Conservation (phyloP, 2,113 vertebrate genomes). For the Sialia sialis region DNA sequence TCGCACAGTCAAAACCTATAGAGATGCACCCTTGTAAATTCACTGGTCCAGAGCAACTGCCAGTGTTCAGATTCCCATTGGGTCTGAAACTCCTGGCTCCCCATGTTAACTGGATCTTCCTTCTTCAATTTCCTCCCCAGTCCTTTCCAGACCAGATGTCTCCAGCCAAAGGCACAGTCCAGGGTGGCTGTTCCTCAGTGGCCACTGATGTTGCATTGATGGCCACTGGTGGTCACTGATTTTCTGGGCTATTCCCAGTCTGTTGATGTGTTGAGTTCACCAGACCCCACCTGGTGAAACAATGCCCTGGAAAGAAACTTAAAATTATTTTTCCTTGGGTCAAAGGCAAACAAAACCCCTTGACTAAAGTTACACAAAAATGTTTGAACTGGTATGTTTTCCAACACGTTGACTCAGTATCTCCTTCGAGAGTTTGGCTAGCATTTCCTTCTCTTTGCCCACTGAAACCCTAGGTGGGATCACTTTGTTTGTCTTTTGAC, state of each 20-base stretch:
- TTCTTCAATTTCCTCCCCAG: background rate
- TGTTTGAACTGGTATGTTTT: background rate
- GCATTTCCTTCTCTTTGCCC: background rate
- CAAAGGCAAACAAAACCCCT: background rate
- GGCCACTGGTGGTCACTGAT: background rate
- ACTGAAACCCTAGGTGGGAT: background rate
- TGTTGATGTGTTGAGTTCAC: background rate
- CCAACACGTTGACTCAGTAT: background rate
- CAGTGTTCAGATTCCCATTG: background rate
- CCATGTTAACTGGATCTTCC: background rate
- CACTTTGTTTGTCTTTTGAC: background rate
- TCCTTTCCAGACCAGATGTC: background rate
- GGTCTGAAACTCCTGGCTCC: background rate
- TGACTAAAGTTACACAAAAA: background rate
- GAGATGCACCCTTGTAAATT: background rate
- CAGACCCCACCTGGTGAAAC: background rate
- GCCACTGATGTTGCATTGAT: background rate
- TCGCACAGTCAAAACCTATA: background rate
- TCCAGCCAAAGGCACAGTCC: background rate
- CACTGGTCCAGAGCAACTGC: background rate
- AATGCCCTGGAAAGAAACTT: background rate
- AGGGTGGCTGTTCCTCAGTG: background rate
- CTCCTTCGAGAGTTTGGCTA: background rate
- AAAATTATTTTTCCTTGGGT: rapidly evolving
- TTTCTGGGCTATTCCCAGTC: no score